Conservation (phyloP, 2,888 invertebrate genomes). For the Theretra japonica region DNA sequence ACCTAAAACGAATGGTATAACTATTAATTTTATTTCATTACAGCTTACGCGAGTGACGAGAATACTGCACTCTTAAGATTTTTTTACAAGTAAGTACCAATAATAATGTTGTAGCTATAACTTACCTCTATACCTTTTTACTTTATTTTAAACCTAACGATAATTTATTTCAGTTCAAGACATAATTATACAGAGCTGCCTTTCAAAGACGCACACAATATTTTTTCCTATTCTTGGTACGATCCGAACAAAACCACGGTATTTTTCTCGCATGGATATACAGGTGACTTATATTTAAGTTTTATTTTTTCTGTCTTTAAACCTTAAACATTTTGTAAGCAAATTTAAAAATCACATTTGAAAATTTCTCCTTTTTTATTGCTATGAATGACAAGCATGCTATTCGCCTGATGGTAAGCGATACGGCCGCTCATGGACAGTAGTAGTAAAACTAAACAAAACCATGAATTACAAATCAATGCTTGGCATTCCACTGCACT, state of each 20-base stretch:
- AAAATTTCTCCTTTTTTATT: too few relatives aligned
- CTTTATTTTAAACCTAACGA: too few relatives aligned
- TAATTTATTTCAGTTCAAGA: slow-evolving; percentile 58
- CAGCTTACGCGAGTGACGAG: not conserved
- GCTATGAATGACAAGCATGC: too few relatives aligned
- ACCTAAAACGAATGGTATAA: not conserved
- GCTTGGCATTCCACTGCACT: too few relatives aligned
- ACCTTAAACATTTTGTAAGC: too few relatives aligned
- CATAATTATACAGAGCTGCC: slow-evolving; percentile 65
- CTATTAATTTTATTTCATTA: not conserved
- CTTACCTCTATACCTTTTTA: not conserved
- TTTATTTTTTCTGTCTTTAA: not conserved
- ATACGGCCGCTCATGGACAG: too few relatives aligned
- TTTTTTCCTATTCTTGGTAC: slow-evolving; percentile 64
- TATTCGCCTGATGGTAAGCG: too few relatives aligned
- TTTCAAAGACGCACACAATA: slow-evolving; percentile 52
- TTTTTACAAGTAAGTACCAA: not conserved
- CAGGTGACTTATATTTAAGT: slow-evolving; percentile 54
- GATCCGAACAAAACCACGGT: slow-evolving; percentile 56
- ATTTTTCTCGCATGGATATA: slow-evolving; percentile 70
- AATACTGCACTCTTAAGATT: slow-evolving; percentile 4
- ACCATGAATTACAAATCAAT: too few relatives aligned
- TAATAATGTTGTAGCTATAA: not conserved
- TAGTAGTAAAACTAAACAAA: too few relatives aligned
- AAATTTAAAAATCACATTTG: too few relatives aligned